A percentile compares a stretch with the other conserved stretches of the same genome.
Evolutionary conservation across 2,797 vertebrate genomes (phyloP).

Genomic region (Carapus acus): DNA sequence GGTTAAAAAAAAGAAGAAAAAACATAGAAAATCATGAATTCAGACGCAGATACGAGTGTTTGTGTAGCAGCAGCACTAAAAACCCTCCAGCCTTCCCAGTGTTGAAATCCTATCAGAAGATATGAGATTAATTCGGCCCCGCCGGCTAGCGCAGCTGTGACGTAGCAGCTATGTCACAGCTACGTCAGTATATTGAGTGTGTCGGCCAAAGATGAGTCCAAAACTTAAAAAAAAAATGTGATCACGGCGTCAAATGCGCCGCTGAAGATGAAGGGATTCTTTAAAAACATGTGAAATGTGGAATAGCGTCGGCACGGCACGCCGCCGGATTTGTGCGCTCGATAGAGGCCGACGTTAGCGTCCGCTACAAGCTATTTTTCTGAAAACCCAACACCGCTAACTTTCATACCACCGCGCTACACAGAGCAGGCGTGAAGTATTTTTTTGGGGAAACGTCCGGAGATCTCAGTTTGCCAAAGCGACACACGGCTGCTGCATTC

Average conservation of each 20-base stretch:
- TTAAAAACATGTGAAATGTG: background rate
- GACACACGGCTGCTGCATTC: conserved; percentile 18
- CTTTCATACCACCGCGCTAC: conserved; percentile 45
- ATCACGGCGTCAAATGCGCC: conserved; percentile 37
- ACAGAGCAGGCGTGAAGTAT: conserved; percentile 37
- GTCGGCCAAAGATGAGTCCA: conserved; percentile 38
- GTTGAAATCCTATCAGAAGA: conserved; percentile 21
- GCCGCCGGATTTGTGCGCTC: conserved; percentile 36
- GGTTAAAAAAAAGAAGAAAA: no score
- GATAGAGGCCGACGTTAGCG: conserved; percentile 37
- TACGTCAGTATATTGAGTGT: conserved; percentile 16
- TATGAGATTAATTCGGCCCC: conserved; percentile 18
- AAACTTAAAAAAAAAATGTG: conserved; percentile 26
- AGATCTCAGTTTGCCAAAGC: conserved; percentile 35
- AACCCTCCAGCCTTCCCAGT: conserved; percentile 51
- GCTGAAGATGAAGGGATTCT: background rate
- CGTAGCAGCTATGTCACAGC: conserved; percentile 29
- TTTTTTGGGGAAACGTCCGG: conserved; percentile 45
- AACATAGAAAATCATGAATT: conserved; percentile 35
- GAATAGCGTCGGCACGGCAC: no score
- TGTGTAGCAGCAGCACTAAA: conserved; percentile 35
- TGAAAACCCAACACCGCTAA: conserved; percentile 27
- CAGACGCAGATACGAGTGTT: conserved; percentile 37
- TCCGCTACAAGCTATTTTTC: conserved; percentile 57
- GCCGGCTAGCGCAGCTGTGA: conserved; percentile 43